phyloP scores from a whole-genome alignment of 2,113 vertebrate genomes.

The Coptodon bakossiorum region DNA sequence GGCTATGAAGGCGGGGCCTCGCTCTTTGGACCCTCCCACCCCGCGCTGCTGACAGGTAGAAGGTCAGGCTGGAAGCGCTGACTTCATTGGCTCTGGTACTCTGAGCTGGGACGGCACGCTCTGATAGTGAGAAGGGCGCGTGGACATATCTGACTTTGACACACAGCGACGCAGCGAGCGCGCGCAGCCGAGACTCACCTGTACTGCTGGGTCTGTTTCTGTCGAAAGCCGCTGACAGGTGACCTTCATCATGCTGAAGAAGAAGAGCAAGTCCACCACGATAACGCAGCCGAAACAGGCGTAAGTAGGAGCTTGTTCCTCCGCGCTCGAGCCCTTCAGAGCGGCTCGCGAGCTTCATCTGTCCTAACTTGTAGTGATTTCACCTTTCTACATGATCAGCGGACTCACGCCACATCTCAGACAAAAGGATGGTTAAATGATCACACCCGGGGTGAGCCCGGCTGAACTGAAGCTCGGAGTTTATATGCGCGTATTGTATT shows the following conservation, averaged over 20 bases:
- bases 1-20: neutral
- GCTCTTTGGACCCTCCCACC: neutral
- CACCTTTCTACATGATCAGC: neutral
- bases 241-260: slow-evolving; percentile 63
- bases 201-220: neutral
- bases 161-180: neutral
- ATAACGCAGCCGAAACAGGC: slow-evolving; percentile 27
- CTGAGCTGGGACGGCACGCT: neutral
- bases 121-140: neutral
- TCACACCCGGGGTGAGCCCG: neutral
- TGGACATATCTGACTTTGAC: neutral
- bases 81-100: neutral
- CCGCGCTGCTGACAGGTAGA: neutral
- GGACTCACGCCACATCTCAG: neutral
- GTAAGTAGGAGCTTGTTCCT: slow-evolving; percentile 22
- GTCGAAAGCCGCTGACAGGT: slow-evolving; percentile 22
- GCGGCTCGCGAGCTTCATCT: neutral
- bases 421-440: neutral
- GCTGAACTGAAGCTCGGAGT: neutral
- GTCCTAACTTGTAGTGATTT: neutral
- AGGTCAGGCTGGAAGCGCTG: neutral
- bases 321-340: neutral
- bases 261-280: slow-evolving; percentile 30
- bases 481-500: neutral
- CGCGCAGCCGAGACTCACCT: neutral